These are phyloP conservation scores for Montipora cactus DNA, from an alignment of 64 coral and sea anemone species.

Conservation along the genomic window DNA sequence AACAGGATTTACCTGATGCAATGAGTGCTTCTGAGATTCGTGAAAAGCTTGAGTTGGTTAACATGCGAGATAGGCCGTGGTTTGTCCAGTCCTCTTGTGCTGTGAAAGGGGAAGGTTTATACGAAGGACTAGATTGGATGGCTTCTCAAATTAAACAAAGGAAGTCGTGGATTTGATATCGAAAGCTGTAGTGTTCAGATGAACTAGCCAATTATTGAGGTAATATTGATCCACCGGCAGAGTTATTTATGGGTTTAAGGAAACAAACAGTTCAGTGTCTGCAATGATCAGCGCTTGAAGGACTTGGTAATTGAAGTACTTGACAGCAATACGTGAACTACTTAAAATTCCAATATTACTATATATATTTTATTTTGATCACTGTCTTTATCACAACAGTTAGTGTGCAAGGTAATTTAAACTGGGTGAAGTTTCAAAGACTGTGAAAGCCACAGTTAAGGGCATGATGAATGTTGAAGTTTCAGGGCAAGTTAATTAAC, in stretches of 20 bases:
- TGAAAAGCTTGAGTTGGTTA: conserved; percentile 89
- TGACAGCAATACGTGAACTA: too few species aligned
- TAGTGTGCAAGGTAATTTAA: too few species aligned
- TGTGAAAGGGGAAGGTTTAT: conserved; percentile 92
- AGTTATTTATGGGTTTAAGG: neutral
- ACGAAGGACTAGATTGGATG: conserved; percentile 97
- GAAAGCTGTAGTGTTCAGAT: too few species aligned
- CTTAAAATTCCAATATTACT: too few species aligned
- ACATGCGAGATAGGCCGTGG: conserved; percentile 85
- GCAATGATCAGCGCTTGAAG: too few species aligned
- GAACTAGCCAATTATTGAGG: neutral
- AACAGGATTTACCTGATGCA: conserved; percentile 91
- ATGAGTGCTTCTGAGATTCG: conserved; percentile 93
- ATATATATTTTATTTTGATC: too few species aligned
- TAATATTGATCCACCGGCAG: neutral
- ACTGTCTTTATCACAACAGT: too few species aligned
- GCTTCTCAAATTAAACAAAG: conserved; percentile 86
- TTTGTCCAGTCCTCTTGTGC: conserved; percentile 97
- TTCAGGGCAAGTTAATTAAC: too few species aligned
- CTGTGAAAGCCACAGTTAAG: too few species aligned
- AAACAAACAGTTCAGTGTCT: neutral
- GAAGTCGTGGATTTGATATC: conserved; percentile 78
- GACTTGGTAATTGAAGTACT: too few species aligned
- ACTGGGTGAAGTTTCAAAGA: too few species aligned
- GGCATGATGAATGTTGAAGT: too few species aligned